Evolutionary conservation across 2,113 vertebrate genomes (phyloP), one percentile per base, ranked within the genome.

Genomic region (Eonycteris spelaea): DNA sequence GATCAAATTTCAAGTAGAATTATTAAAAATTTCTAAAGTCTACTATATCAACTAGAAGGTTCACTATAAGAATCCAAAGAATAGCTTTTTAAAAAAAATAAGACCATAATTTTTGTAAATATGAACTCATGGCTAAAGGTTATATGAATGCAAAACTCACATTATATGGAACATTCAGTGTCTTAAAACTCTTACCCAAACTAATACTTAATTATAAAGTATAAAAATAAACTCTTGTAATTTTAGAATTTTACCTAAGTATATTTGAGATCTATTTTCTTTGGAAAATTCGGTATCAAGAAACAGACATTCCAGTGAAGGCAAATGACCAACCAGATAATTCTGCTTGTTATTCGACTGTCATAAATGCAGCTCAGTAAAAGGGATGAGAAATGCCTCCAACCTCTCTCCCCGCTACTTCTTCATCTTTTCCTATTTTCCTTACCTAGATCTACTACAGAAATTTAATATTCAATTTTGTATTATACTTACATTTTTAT

Each of bases 1-100:
- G 43, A 93, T 74, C 48, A 97, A 90, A 95, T 90, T 51, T 59
- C 28, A 94, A 92, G 16, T 55, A 53, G 51, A 89, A 91, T 78
- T 74, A 90, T 67, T 87, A 77, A 77, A 95, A 94, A 35, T 83
- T 70, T 15, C 53, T 73, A 21, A 61, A 35, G 65, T 51, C 33
- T 88, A 92, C 4, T 74, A 33, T 15, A 55, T 79, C 59, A 80
- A 59, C 4, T 63, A 90, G 33, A 85, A 96, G 45, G 30, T 67
- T 94, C 40, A 78, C 14, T 63, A 2, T 35, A 53, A 75, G 33
- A 90, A 82, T 24, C 11, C 33, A 94, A 82, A 87, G 28, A 84
- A 71, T 28, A 87, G 4, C 15, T 86, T 88, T 78, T 78, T 67
- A 40, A 91, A 84, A 77, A 9, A 68, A 86, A 75, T 83, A 35